A percentile compares a stretch with the other conserved stretches of the same genome.
phyloP scores from a whole-genome alignment of 2,113 vertebrate genomes.

The Nerophis lumbriciformis region DNA sequence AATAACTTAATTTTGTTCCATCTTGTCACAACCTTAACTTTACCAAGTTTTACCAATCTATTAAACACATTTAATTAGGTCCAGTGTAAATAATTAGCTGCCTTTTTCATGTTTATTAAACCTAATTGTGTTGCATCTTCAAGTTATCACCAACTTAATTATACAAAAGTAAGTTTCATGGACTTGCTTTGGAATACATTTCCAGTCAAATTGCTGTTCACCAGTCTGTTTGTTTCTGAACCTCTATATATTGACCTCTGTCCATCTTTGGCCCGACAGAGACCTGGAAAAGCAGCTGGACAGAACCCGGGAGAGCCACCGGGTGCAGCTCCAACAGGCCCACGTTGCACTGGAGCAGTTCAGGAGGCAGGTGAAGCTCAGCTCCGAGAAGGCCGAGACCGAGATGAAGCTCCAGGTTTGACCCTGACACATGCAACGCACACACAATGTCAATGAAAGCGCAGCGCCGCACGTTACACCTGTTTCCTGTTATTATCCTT shows the following conservation, averaged over 20 bases:
- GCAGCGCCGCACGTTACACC: background rate
- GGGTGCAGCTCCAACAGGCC: slow-evolving; percentile 84
- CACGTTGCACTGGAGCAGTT: slow-evolving; percentile 88
- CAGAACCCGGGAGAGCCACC: slow-evolving; percentile 79
- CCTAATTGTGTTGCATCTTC: no score
- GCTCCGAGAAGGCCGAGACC: slow-evolving; percentile 85
- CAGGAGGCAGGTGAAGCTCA: slow-evolving; percentile 90
- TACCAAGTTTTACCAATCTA: no score
- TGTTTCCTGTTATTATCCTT: slow-evolving; percentile 5
- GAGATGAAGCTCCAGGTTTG: slow-evolving; percentile 91
- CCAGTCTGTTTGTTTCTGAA: no score
- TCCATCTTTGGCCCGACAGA: slow-evolving; percentile 72
- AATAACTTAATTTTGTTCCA: no score
- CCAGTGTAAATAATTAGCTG: no score
- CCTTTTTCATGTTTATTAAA: no score
- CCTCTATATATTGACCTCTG: background rate
- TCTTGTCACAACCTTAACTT: no score
- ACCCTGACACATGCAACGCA: background rate
- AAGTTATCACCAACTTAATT: no score
- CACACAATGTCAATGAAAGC: slow-evolving; percentile 2
- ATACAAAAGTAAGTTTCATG: no score
- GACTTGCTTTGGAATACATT: no score
- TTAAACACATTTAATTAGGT: no score
- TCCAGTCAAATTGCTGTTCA: no score
- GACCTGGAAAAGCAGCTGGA: slow-evolving; percentile 85